Conservation (phyloP, 2,888 invertebrate genomes). For the Pseudococcus viburni region DNA sequence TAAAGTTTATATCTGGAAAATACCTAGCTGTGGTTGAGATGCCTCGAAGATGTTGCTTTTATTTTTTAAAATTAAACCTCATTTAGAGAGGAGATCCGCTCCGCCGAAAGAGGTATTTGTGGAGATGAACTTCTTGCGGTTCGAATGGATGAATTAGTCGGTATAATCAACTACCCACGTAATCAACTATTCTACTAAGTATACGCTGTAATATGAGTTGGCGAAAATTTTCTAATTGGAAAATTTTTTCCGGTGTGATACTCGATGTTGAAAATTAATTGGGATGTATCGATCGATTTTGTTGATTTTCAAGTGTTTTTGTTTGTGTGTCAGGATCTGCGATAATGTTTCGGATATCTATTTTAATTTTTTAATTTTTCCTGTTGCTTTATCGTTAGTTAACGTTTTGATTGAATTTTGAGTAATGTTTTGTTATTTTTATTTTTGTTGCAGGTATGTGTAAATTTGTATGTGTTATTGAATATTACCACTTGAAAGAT, state of each 20-base stretch:
- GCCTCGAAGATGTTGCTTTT: conserved; percentile 11
- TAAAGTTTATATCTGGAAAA: conserved; percentile 39
- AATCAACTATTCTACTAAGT: background rate
- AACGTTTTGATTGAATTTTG: background rate
- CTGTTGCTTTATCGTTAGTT: too few relatives aligned
- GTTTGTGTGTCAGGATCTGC: background rate
- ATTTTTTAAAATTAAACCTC: conserved; percentile 28
- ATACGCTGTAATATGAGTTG: background rate
- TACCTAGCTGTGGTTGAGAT: background rate
- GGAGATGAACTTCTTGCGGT: background rate
- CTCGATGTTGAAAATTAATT: background rate
- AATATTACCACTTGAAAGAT: too few relatives aligned
- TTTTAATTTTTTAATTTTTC: too few relatives aligned
- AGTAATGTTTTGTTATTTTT: background rate
- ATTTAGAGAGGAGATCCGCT: conserved; percentile 2
- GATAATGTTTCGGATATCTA: background rate
- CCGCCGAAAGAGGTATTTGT: background rate
- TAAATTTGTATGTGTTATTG: too few relatives aligned
- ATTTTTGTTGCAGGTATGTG: background rate
- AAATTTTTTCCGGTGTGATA: background rate
- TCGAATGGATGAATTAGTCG: background rate
- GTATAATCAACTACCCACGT: background rate
- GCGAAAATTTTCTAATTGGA: background rate
- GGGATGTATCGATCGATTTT: background rate
- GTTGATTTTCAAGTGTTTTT: background rate